Evolutionary conservation across 2,888 invertebrate species (phyloP), one percentile per base, ranked within the genome.

Genomic region (Melanostoma scalare): DNA sequence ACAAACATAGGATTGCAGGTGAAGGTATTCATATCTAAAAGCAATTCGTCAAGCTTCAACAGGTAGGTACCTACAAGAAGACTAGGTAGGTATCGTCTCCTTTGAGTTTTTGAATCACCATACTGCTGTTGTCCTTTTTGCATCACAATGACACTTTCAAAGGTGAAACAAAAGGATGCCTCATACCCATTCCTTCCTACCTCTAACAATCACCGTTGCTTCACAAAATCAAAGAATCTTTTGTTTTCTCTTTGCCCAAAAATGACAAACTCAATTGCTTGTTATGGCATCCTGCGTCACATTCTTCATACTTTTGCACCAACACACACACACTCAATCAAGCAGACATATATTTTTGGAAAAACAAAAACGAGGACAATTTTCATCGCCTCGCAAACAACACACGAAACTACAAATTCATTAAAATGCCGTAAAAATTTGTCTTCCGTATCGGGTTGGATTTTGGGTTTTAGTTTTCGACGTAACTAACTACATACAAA

Each of bases 281-380:
- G 86, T 86, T 87, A 86, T 87, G 87, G 86, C 87, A 86, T 85
- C 81, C 76, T 85, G 78, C 82, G 86, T 87, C 87, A 87, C 87
- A 87, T 85, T 80, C 74, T 82, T 87, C 85, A 86, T 86, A 82
- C 73, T 81, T 85, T 80, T 38, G 46, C 36, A 10, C 50, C 58
- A 48, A 10, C 40, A 50, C 33, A 55, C 36, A 10, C 67, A 56
- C 74, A 61, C 56, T 40, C 48, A 20, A 20, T 20, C 20, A 20
- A 20, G 20, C 10, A 60, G 6, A 6, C 53, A 48, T 6, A 53
- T n/a, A 46, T 4, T 44, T 10, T 6, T 8, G n/a, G 31, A n/a
- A 30, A 53, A 36, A 36, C 56, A 72, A 84, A 74, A 60, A 69
- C 6, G 9, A 6, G 3, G 78, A 76, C 79, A 67, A 78, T 84